Percentiles rank a stretch among this genome's conserved stretches.
Evolutionary conservation across 2,888 invertebrate genomes (phyloP).

Genomic region (Acanthosepion lycidas): DNA sequence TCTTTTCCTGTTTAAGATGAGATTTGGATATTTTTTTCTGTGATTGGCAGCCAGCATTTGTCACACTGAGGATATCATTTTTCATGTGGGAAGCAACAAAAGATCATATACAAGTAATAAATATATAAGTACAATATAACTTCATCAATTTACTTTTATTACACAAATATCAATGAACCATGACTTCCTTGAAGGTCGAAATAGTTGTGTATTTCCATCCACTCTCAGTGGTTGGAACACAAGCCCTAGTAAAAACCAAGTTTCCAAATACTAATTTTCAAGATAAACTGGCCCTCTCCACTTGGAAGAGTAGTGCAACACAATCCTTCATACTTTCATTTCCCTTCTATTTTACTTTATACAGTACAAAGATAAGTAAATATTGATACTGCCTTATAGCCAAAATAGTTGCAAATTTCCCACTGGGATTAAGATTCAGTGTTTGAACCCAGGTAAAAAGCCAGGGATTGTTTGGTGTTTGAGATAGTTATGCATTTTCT

Average conservation of each 20-base stretch:
- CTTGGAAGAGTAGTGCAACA: background rate
- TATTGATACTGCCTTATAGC: too few relatives aligned
- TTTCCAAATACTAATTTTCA: background rate
- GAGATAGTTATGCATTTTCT: too few relatives aligned
- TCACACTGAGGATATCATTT: background rate
- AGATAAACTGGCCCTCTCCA: background rate
- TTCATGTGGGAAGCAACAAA: background rate
- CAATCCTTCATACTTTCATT: too few relatives aligned
- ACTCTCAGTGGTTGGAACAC: background rate
- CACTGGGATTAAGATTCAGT: too few relatives aligned
- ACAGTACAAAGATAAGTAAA: too few relatives aligned
- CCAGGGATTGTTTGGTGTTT: too few relatives aligned
- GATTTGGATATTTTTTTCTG: background rate
- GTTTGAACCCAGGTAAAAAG: too few relatives aligned
- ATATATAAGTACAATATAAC: background rate
- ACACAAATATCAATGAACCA: background rate
- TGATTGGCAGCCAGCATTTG: background rate
- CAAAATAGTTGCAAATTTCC: too few relatives aligned
- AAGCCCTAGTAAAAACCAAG: background rate
- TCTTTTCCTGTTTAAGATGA: background rate
- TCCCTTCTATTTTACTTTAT: too few relatives aligned
- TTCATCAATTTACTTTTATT: background rate
- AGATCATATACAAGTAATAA: background rate
- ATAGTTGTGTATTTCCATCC: background rate
- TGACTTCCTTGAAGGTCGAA: background rate